A percentile compares a stretch with the other conserved stretches of the same genome.
These are phyloP conservation scores for Creontiades dilutus DNA, from an alignment of 2,888 invertebrate species.

Conservation along the genomic window DNA sequence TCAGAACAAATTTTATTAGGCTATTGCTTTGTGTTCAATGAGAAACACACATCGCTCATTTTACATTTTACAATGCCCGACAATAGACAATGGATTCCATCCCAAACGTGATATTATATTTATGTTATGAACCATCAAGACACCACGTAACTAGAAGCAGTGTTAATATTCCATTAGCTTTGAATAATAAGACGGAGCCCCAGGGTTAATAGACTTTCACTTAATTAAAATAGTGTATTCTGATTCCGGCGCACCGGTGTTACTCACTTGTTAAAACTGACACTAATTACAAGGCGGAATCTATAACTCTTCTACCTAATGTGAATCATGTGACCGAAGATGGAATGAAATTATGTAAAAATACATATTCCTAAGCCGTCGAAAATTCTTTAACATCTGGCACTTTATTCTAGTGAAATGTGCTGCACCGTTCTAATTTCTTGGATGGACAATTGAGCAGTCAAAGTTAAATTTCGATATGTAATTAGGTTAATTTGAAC, in stretches of 20 bases:
- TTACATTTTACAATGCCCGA: too few species aligned
- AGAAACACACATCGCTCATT: too few species aligned
- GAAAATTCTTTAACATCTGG: too few species aligned
- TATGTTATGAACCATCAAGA: not conserved
- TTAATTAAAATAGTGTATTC: conserved; percentile 34
- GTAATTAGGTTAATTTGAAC: not conserved
- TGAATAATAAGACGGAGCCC: not conserved
- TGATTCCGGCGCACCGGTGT: conserved; percentile 13
- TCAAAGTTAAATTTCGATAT: not conserved
- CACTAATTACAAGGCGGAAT: conserved; percentile 48
- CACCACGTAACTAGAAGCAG: not conserved
- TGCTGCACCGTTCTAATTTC: not conserved
- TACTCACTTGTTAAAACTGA: conserved; percentile 39
- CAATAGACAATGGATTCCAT: too few species aligned
- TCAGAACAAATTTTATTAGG: too few species aligned
- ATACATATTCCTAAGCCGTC: not conserved
- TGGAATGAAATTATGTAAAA: conserved; percentile 22
- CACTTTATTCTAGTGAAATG: too few species aligned
- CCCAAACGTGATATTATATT: too few species aligned
- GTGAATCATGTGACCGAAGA: conserved; percentile 27
- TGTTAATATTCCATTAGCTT: conserved; percentile 50
- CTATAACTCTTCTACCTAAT: not conserved
- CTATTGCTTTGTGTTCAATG: too few species aligned
- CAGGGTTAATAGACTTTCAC: not conserved
- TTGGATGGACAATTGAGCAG: not conserved